Conservation (phyloP, 2,797 vertebrate species). For the Monodelphis domestica region DNA sequence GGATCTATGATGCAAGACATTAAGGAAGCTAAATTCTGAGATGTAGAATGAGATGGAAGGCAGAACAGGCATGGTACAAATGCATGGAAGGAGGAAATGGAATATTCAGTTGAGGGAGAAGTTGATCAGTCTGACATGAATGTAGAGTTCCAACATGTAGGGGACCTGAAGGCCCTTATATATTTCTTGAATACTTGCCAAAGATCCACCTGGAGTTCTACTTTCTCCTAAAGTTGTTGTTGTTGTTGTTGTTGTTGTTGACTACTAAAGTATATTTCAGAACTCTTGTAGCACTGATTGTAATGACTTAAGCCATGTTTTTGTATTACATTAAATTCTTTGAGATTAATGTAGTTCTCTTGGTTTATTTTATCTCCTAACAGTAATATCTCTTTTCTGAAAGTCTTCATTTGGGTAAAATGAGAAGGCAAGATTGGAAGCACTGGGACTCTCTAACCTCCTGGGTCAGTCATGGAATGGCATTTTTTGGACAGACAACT, state of each 20-base stretch:
- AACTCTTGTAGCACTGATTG: neutral
- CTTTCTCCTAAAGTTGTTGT: neutral
- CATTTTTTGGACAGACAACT: neutral
- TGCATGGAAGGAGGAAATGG: neutral
- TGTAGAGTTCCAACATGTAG: neutral
- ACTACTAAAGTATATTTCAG: neutral
- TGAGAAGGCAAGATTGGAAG: neutral
- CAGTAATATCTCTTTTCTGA: neutral
- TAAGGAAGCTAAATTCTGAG: too few relatives aligned
- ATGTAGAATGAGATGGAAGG: neutral
- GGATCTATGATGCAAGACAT: neutral
- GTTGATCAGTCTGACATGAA: neutral
- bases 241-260: neutral
- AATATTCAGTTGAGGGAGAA: neutral
- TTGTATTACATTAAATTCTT: neutral
- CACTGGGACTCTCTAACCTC: neutral
- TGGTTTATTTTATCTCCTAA: neutral
- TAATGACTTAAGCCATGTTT: neutral
- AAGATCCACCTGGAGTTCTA: neutral
- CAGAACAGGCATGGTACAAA: neutral
- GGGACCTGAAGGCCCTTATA: neutral
- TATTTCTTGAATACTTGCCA: neutral
- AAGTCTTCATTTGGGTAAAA: neutral
- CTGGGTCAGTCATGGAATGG: neutral
- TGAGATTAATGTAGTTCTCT: neutral